These are phyloP conservation scores for Karalla daura DNA, from an alignment of 2,797 vertebrate genomes.

Conservation along the genomic window DNA sequence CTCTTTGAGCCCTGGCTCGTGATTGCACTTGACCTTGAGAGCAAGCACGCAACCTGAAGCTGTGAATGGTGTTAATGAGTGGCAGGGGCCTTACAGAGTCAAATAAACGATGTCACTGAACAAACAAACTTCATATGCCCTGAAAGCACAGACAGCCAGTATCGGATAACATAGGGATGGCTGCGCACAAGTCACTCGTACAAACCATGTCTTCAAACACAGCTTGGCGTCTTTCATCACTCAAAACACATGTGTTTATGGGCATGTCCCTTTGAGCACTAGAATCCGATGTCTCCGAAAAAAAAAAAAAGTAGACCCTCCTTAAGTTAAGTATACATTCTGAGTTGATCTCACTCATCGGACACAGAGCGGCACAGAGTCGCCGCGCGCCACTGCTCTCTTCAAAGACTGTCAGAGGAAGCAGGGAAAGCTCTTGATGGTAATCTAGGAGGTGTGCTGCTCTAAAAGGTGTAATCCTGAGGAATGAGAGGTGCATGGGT, in stretches of 20 bases:
- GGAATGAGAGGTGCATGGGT: conserved; percentile 44
- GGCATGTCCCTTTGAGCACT: conserved; percentile 55
- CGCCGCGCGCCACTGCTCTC: neutral
- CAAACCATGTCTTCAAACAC: conserved; percentile 66
- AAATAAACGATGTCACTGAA: conserved; percentile 82
- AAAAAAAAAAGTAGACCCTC: conserved; percentile 54
- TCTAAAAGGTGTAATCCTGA: conserved; percentile 65
- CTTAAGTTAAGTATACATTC: conserved; percentile 72
- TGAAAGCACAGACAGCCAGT: conserved; percentile 73
- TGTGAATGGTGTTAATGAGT: conserved; percentile 80
- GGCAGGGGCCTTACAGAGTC: conserved; percentile 71
- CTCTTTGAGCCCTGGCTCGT: conserved; percentile 22
- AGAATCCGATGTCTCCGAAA: conserved; percentile 61
- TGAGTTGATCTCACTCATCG: conserved; percentile 57
- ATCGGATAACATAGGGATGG: conserved; percentile 79
- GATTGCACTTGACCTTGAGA: conserved; percentile 71
- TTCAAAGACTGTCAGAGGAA: conserved; percentile 55
- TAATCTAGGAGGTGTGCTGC: conserved; percentile 48
- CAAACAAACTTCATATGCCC: conserved; percentile 80
- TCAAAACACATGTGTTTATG: conserved; percentile 81
- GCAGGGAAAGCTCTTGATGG: conserved; percentile 23
- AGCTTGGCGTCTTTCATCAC: conserved; percentile 74
- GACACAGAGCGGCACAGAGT: conserved; percentile 30
- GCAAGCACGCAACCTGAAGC: conserved; percentile 71
- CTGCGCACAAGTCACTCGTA: conserved; percentile 59